Conservation (phyloP, 1,140 invertebrate genomes). For the Hyles euphorbiae region DNA sequence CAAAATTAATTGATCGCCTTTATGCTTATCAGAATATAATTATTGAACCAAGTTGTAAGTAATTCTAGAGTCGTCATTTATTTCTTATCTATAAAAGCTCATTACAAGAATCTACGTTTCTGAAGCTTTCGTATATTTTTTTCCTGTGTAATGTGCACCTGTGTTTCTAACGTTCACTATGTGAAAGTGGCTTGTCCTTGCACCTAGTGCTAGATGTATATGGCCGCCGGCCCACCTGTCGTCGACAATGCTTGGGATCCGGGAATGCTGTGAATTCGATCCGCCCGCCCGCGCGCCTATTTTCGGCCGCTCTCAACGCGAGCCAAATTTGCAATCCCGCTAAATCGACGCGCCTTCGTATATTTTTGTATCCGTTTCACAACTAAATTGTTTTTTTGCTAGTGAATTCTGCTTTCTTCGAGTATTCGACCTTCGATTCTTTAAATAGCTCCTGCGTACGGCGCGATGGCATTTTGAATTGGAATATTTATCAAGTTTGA, state of each 20-base stretch:
- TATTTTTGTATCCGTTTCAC: slow-evolving; percentile 70
- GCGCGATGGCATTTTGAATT: neutral
- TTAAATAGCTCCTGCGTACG: slow-evolving; percentile 2
- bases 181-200: too few species aligned
- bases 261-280: slow-evolving; percentile 67
- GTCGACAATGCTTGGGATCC: slow-evolving; percentile 34
- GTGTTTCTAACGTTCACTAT: too few species aligned
- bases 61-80: too few species aligned
- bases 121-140: too few species aligned
- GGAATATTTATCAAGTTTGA: slow-evolving; percentile 42
- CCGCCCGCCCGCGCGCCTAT: slow-evolving; percentile 56
- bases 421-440: slow-evolving; percentile 18
- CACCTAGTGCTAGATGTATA: too few species aligned
- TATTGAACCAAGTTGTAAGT: too few species aligned
- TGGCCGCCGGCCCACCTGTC: slow-evolving; percentile 26
- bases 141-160: too few species aligned
- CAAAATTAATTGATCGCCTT: too few species aligned
- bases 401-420: slow-evolving; percentile 8
- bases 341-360: slow-evolving; percentile 58
- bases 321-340: slow-evolving; percentile 71
- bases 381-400: slow-evolving; percentile 42
- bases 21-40: too few species aligned
- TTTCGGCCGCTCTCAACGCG: slow-evolving; percentile 53
- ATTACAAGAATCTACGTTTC: too few species aligned
- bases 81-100: too few species aligned